Evolutionary conservation across 1,140 invertebrate genomes (phyloP).

Genomic region (Ladona fulva): DNA sequence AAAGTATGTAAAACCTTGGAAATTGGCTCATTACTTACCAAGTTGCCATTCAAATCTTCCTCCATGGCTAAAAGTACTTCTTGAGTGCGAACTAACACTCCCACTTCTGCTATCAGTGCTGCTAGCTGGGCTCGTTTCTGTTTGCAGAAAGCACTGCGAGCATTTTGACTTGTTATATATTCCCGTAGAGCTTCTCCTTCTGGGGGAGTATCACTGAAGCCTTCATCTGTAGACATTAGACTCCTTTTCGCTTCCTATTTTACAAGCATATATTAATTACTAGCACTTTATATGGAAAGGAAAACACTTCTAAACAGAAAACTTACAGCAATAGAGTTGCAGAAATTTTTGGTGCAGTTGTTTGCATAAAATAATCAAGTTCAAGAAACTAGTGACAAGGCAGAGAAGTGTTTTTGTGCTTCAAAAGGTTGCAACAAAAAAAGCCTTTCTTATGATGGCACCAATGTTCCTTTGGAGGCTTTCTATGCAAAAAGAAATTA

Average conservation of each 20-base stretch:
- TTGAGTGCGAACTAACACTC: constrained; percentile 51
- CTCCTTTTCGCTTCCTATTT: constrained; percentile 18
- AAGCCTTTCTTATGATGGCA: too few species aligned
- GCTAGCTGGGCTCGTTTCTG: constrained; percentile 61
- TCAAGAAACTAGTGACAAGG: too few species aligned
- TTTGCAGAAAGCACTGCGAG: constrained; percentile 72
- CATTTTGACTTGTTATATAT: constrained; percentile 66
- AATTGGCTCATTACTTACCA: constrained; percentile 33
- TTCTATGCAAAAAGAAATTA: too few species aligned
- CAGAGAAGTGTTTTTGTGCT: too few species aligned
- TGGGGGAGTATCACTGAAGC: constrained; percentile 1
- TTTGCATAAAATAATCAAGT: too few species aligned
- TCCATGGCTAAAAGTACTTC: constrained; percentile 47
- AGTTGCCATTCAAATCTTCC: constrained; percentile 35
- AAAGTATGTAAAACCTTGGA: neutral
- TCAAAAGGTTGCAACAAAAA: too few species aligned
- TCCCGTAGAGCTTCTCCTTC: constrained; percentile 64
- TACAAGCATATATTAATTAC: too few species aligned
- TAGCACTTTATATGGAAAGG: too few species aligned
- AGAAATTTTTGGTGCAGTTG: too few species aligned
- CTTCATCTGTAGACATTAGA: neutral
- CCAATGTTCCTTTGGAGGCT: too few species aligned
- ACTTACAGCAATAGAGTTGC: too few species aligned
- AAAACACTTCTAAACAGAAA: too few species aligned
- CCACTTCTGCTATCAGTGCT: constrained; percentile 58